Base-by-base conservation (phyloP, 2,797 vertebrate genomes). In the Morelia viridis region DNA sequence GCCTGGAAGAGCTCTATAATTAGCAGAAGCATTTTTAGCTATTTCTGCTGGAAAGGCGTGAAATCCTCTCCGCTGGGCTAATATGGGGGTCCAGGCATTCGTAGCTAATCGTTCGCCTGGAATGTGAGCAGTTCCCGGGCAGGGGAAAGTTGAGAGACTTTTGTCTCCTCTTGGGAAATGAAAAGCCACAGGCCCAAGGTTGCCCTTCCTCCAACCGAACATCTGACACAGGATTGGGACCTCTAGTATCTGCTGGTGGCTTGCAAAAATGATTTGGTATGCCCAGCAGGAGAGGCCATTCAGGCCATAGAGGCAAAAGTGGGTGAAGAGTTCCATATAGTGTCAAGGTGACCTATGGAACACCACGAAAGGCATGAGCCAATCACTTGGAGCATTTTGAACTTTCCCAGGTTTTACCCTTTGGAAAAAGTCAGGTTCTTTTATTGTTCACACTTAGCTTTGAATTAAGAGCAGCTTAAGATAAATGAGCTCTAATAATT, bases 1-100 rank as follows among this genome's bases (percentile, higher is more conserved):
- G 97, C 93, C 96, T 92, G 93, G 96, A 95, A 95, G 96, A 92
- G 92, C 88, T 91, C 88, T 96, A 95, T 96, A 96, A 96, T 96
- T 96, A 96, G 93, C 95, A 95, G 93, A 86, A 96, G 93, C 91
- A 31, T 96, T 97, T 96, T 93, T 92, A 94, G 94, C 94, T 93
- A 94, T 96, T 96, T 94, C 93, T 91, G 95, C 57, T 90, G 93
- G 94, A 96, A 96, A 96, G 93, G 88, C 95, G 93, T 95, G 96
- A 96, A 96, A 96, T 96, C 94, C 94, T 92, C 96, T 97, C 90
- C 94, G 94, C 89, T 93, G 94, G 94, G 92, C 90, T 87, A 94
- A 96, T 96, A 89, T 53, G 94, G 95, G 96, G 93, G 96, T 92
- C 94, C 94, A 41, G 62, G 92, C 94, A 83, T 92, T 96, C 93